Base-by-base conservation (phyloP, 2,113 vertebrate species). In the Alexandromys fortis region DNA sequence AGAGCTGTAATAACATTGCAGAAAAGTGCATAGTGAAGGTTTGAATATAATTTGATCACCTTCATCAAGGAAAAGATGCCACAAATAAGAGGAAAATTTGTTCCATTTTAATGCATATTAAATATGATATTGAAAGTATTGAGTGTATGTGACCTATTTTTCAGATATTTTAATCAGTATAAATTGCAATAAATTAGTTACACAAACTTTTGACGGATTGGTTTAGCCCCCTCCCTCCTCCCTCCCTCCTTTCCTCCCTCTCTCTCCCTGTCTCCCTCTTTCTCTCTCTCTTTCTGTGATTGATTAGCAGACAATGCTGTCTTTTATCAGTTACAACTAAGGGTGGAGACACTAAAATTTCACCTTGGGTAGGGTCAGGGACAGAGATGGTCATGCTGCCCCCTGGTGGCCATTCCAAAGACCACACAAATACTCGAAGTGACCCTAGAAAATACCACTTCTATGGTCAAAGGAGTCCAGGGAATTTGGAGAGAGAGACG, bases 381-480 rank as follows among this genome's bases (percentile, higher is more conserved):
- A 76, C 26, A 28, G 38, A 47, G 90, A 63, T 30, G 47, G 9
- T 28, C 9, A 19, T 67, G 73, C 67, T 89, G 97, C 95, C 93
- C 95, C 92, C 97, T 96, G 26, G 96, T 96, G 97, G 97, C 67
- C 28, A 6, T 92, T 94, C 61, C 6, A 49, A 90, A 72, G 30
- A 52, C 9, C 2, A 47, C 1, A 16, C 5, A 2, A 68, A 24
- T 58, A 22, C 19, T 45, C n/a, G 11, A 3, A 58, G 61, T 72
- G 21, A 42, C 30, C 45, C 19, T 16, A 38, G 5, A 2, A 73
- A 67, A 17, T 16, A 7, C 1, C 49, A 68, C 35, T 9, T 38
- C 6, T 5, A 3, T 11, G 30, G 30, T 55, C 24, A 47, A 33
- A 52, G 0, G 17, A 42, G 35, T 24, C 58, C 26, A 68, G 65